phyloP scores from a whole-genome alignment of 2,113 vertebrate species.

The Actinemys pallida region DNA sequence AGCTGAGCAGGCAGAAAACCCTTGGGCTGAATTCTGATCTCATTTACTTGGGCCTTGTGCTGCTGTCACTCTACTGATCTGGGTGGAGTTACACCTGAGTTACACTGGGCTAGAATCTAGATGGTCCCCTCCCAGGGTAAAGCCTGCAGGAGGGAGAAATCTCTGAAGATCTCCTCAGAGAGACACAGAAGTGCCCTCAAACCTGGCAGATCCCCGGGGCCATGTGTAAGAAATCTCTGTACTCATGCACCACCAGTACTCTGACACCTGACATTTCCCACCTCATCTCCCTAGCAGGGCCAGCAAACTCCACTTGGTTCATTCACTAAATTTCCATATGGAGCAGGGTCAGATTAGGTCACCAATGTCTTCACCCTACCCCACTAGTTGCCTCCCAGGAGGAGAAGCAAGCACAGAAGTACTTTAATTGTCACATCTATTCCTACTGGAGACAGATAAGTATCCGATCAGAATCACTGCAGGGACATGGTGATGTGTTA shows the following conservation, averaged over 20 bases:
- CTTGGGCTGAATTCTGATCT: neutral
- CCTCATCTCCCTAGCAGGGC: neutral
- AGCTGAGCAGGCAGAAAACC: neutral
- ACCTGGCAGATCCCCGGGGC: neutral
- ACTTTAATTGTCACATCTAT: neutral
- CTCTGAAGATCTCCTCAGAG: neutral
- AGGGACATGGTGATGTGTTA: neutral
- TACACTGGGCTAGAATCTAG: neutral
- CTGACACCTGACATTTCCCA: neutral
- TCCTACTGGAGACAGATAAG: neutral
- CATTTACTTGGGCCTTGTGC: accelerated
- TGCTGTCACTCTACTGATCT: neutral
- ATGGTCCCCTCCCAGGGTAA: neutral
- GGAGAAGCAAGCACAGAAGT: neutral
- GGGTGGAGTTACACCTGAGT: neutral
- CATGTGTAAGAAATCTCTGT: neutral
- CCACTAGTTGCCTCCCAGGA: neutral
- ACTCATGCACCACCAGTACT: neutral
- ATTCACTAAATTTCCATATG: neutral
- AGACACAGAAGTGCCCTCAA: neutral
- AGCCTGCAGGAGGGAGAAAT: neutral
- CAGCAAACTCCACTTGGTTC: neutral
- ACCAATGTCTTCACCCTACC: neutral
- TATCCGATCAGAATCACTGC: neutral
- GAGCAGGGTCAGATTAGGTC: neutral